phyloP scores from a whole-genome alignment of 1,140 invertebrate species.

The Euglossa dilemma region DNA sequence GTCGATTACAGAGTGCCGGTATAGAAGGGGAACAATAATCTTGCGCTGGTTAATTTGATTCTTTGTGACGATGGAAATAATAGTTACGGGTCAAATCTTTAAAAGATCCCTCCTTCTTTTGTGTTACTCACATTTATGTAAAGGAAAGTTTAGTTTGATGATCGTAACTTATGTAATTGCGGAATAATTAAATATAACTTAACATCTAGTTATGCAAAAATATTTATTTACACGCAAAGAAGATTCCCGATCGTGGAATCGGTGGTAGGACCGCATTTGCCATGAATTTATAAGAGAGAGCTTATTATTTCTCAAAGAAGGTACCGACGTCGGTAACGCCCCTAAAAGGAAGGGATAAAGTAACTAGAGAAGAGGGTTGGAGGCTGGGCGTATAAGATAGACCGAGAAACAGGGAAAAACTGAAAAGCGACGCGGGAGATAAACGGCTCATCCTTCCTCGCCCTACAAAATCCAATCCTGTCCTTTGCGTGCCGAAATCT shows the following conservation, averaged over 20 bases:
- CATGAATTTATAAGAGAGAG: constrained; percentile 82
- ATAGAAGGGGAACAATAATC: constrained; percentile 68
- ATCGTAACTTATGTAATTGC: not conserved
- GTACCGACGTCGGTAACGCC: constrained; percentile 71
- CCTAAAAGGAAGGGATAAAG: constrained; percentile 69
- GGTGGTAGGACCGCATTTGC: not conserved
- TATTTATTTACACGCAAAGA: not conserved
- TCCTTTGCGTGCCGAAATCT: constrained; percentile 72
- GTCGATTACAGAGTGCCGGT: constrained; percentile 3
- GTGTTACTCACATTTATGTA: too few relatives aligned
- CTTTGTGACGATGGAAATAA: constrained; percentile 75
- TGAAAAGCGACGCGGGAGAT: constrained; percentile 81
- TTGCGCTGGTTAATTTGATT: constrained; percentile 79
- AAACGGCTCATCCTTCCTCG: constrained; percentile 81
- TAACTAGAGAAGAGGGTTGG: constrained; percentile 67
- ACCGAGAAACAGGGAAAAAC: constrained; percentile 71
- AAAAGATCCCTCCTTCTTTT: not conserved
- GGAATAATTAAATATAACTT: not conserved
- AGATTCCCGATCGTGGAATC: constrained; percentile 17
- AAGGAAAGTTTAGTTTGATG: not conserved
- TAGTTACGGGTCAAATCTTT: constrained; percentile 68
- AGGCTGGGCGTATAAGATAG: constrained; percentile 46
- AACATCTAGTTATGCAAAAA: not conserved
- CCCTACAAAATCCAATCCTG: constrained; percentile 74
- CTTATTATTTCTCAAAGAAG: constrained; percentile 76